Conservation (phyloP, 2,888 invertebrate genomes). For the Dermolepida albohirtum region DNA sequence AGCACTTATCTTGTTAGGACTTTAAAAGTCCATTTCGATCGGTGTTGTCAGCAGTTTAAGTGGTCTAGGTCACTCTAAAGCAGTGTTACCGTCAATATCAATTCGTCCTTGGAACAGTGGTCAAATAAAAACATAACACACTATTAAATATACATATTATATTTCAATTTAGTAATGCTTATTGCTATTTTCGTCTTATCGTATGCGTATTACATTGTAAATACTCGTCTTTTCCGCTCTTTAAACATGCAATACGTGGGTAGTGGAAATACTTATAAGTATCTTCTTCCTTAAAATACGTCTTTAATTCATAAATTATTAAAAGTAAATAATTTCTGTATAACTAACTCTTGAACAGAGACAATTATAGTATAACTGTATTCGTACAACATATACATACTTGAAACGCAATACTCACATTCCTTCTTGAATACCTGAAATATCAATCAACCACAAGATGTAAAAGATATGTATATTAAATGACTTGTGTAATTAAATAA, state of each 20-base stretch:
- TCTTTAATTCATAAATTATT: no score
- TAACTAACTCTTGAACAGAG: no score
- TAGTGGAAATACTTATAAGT: no score
- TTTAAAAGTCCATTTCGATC: constrained; percentile 33
- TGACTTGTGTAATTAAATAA: constrained; percentile 3
- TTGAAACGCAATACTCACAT: constrained; percentile 14
- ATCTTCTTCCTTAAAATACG: no score
- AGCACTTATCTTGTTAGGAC: constrained; percentile 29
- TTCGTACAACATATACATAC: neutral
- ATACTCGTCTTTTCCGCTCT: no score
- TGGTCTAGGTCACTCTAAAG: constrained; percentile 38
- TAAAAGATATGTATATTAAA: constrained; percentile 22
- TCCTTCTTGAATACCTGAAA: constrained; percentile 12
- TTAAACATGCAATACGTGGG: no score
- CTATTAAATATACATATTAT: constrained; percentile 17
- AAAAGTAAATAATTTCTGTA: no score
- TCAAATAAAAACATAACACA: constrained; percentile 16
- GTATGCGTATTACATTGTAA: no score
- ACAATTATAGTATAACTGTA: neutral
- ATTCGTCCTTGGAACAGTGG: constrained; percentile 28
- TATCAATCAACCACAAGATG: constrained; percentile 20
- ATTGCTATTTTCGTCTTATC: constrained; percentile 4
- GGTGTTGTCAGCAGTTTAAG: constrained; percentile 26
- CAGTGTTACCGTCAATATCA: constrained; percentile 33
- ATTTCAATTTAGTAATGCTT: constrained; percentile 18